A percentile compares a stretch with the other conserved stretches of the same genome.
Conservation (phyloP, 2,797 vertebrate genomes). For the Chanos chanos region DNA sequence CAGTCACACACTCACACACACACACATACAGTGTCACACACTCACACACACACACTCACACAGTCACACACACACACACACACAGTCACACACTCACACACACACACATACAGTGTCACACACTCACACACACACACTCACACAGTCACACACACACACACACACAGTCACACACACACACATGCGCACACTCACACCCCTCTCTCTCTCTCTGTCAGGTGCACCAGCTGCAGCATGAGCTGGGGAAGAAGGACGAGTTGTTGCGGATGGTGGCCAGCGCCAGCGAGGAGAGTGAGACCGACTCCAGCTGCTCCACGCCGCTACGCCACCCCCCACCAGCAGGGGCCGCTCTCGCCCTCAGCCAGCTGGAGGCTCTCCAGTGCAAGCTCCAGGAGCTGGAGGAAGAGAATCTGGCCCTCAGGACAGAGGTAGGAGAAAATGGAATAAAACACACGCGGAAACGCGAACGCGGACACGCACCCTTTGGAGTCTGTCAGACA, state of each 20-base stretch:
- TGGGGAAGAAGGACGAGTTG: slow-evolving; percentile 92
- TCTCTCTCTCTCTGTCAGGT: slow-evolving; percentile 66
- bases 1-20: neutral
- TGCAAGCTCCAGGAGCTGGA: slow-evolving; percentile 89
- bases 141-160: neutral
- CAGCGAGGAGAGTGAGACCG: slow-evolving; percentile 92
- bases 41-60: neutral
- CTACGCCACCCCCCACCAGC: slow-evolving; percentile 69
- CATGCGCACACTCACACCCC: neutral
- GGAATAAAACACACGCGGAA: neutral
- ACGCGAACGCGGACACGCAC: no score
- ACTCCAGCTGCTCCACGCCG: slow-evolving; percentile 87
- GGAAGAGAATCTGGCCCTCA: slow-evolving; percentile 88
- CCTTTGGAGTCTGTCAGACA: no score
- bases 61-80: neutral
- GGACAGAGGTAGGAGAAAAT: slow-evolving; percentile 77
- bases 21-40: no score
- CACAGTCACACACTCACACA: neutral
- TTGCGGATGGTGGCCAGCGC: slow-evolving; percentile 89
- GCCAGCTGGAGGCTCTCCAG: slow-evolving; percentile 88
- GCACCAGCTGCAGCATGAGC: slow-evolving; percentile 93
- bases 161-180: neutral
- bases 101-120: no score
- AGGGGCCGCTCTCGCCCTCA: slow-evolving; percentile 67
- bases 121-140: neutral